Conservation (phyloP, 2,113 vertebrate genomes). For the Spilogale gracilis region DNA sequence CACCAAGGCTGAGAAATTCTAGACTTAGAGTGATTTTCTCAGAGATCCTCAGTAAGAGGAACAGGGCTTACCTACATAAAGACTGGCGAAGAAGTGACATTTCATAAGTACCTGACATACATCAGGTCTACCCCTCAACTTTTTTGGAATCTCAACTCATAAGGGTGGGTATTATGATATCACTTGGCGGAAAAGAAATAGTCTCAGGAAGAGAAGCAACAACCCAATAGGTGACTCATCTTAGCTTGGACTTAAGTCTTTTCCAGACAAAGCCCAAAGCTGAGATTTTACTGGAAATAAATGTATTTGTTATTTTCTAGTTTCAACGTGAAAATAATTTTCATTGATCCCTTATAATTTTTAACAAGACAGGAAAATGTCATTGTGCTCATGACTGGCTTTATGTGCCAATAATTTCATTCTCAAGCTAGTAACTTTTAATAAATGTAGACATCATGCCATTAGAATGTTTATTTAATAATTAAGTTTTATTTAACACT, state of each 20-base stretch:
- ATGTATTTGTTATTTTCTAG: neutral
- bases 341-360: slow-evolving; percentile 52
- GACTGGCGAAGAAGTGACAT: fast-evolving
- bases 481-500: slow-evolving; percentile 10
- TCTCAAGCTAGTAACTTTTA: slow-evolving; percentile 13
- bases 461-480: slow-evolving; percentile 35
- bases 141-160: neutral
- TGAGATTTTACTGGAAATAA: neutral
- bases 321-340: slow-evolving; percentile 61
- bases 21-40: neutral
- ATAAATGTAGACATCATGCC: slow-evolving; percentile 27
- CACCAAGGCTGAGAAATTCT: neutral
- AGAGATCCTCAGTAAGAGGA: neutral
- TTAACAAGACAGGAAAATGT: slow-evolving; percentile 64
- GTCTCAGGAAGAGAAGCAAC: neutral
- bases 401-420: slow-evolving; percentile 57
- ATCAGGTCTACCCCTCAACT: fast-evolving
- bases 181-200: neutral
- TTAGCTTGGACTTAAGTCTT: neutral
- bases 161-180: neutral
- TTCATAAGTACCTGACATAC: fast-evolving
- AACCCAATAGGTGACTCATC: neutral
- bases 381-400: neutral
- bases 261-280: neutral
- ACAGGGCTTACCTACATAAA: neutral